phyloP scores from a whole-genome alignment of 64 coral and sea anemone genomes.

The Anthopleura sola region DNA sequence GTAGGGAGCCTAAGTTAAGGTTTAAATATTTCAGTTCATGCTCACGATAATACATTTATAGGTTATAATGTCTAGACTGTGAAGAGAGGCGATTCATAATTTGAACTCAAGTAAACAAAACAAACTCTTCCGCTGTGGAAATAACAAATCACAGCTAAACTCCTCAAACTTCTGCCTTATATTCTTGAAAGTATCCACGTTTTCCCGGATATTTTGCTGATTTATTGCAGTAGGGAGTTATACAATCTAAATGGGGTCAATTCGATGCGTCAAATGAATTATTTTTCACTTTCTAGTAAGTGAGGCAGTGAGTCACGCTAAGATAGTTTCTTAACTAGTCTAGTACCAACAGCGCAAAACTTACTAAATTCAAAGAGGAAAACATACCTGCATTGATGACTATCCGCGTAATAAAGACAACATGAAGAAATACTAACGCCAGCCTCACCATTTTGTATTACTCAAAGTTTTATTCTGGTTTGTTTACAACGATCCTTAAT shows the following conservation, averaged over 20 bases:
- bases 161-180: neutral
- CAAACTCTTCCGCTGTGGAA: neutral
- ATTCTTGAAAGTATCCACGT: neutral
- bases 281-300: neutral
- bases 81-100: neutral
- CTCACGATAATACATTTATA: neutral
- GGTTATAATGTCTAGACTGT: neutral
- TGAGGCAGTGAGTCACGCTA: neutral
- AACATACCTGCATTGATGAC: neutral
- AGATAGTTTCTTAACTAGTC: neutral
- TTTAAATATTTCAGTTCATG: neutral
- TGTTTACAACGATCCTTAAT: conserved; percentile 8
- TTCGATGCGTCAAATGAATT: neutral
- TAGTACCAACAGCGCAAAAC: neutral
- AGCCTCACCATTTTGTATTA: neutral
- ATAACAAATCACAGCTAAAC: neutral
- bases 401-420: neutral
- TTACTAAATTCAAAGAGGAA: neutral
- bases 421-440: neutral
- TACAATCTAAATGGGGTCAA: neutral
- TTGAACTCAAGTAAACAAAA: neutral
- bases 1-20: neutral
- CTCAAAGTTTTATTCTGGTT: neutral
- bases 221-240: neutral
- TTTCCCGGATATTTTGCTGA: neutral